Base-by-base conservation (phyloP, 1,140 invertebrate genomes). In the Hesperophylax magnus region DNA sequence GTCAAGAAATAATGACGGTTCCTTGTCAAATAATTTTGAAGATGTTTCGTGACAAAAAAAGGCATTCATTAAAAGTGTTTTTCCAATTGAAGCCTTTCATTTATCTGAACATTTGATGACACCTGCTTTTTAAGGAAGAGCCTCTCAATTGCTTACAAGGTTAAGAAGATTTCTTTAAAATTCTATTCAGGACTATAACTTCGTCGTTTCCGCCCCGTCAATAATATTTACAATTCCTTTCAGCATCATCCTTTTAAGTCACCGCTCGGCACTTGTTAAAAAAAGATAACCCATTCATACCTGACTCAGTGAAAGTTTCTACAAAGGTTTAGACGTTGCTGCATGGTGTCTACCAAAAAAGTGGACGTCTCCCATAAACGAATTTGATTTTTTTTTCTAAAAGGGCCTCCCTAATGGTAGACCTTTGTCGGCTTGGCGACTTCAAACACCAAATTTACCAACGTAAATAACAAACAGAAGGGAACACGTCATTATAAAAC, bases 381-480 rank as follows among this genome's bases (percentile, higher is more conserved):
- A 24, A 52, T 71, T 71, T 71, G 14, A 31, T 8, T 71, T 71
- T 71, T 67, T 47, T 53, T 71, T 71, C 67, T 53, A 71, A 71
- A 53, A 58, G n/a, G 63, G 60, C 63, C 22, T 75, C 24, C 31
- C 79, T 80, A 80, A 80, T 80, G 79, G 69, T 71, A 71, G 74
- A 60, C 34, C 80, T 78, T 81, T 81, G 75, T 78, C 75, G 75
- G 75, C 4, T 15, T 39, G 67, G 67, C 34, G 22, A 71, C 80
- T 76, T 78, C 80, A 67, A 67, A 81, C 80, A 54, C 80, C 67
- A 78, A 81, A 78, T 81, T 81, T 78, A 81, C 77, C 53, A 78
- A 78, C 80, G 72, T 81, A 81, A 81, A 81, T 81, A 81, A 81
- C 76, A 72, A 81, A 81, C 80, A 81, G 52, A 67, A 81, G 53